These are phyloP conservation scores for Zaprionus obscuricornis DNA, from an alignment of 2,888 invertebrate genomes.

Conservation along the genomic window DNA sequence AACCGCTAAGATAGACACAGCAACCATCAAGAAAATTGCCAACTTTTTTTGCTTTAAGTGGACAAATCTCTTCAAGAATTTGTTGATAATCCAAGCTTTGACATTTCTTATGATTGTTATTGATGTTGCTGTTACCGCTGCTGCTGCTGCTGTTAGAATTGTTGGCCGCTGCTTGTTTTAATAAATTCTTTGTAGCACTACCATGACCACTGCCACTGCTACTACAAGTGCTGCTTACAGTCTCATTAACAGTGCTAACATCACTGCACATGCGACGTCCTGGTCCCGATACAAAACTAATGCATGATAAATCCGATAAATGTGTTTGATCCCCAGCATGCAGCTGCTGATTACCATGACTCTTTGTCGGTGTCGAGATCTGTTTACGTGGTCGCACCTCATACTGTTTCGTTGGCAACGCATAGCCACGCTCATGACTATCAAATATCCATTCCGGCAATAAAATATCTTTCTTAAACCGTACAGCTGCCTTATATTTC, in stretches of 20 bases:
- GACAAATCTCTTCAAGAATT: slow-evolving; percentile 84
- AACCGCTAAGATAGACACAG: slow-evolving; percentile 89
- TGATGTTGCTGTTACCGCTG: no score
- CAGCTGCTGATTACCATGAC: slow-evolving; percentile 80
- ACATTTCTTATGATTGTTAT: no score
- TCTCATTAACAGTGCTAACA: slow-evolving; percentile 65
- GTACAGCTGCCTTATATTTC: slow-evolving; percentile 81
- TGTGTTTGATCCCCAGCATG: slow-evolving; percentile 67
- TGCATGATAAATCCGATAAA: slow-evolving; percentile 80
- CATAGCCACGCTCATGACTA: slow-evolving; percentile 89
- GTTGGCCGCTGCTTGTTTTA: no score
- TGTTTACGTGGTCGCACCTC: slow-evolving; percentile 86
- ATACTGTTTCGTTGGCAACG: slow-evolving; percentile 86
- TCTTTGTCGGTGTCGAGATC: slow-evolving; percentile 89
- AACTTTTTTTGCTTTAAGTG: slow-evolving; percentile 88
- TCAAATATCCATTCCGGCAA: slow-evolving; percentile 91
- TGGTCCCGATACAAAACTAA: slow-evolving; percentile 60
- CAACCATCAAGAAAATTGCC: slow-evolving; percentile 95
- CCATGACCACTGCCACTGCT: background rate
- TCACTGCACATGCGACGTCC: slow-evolving; percentile 62
- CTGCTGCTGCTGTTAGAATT: slow-evolving; percentile 45
- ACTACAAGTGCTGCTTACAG: slow-evolving; percentile 42
- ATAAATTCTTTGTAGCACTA: no score
- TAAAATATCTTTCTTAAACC: slow-evolving; percentile 86
- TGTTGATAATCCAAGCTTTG: no score